Conservation (phyloP, 1,140 invertebrate species). For the Lepidotrigona ventralis region DNA sequence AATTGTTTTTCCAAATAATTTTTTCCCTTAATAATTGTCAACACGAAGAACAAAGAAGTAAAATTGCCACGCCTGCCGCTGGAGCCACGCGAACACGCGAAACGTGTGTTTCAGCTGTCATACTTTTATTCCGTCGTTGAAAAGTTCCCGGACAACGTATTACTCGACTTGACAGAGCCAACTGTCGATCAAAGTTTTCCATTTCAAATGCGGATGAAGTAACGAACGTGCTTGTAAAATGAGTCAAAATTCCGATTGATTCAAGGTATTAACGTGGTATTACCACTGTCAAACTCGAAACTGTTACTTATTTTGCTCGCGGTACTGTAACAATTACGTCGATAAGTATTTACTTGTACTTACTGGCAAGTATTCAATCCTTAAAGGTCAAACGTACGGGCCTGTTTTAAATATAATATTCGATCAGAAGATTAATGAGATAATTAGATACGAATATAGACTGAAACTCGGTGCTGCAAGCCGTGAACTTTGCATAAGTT, state of each 20-base stretch:
- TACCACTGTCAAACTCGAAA: too few species aligned
- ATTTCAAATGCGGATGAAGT: conserved; percentile 24
- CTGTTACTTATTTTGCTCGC: too few species aligned
- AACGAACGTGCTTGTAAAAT: conserved; percentile 18
- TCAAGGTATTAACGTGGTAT: neutral
- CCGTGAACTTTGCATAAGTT: too few species aligned
- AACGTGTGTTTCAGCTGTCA: neutral
- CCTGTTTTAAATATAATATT: neutral
- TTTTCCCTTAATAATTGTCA: neutral
- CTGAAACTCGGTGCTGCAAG: too few species aligned
- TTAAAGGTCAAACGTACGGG: neutral
- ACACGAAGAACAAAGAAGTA: neutral
- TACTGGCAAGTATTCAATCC: neutral
- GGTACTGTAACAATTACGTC: neutral
- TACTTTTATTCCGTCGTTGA: conserved; percentile 6
- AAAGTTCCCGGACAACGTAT: conserved; percentile 5
- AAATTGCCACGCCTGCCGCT: neutral
- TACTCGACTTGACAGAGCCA: conserved; percentile 17
- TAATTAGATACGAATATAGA: too few species aligned
- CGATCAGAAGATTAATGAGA: neutral
- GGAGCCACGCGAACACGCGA: neutral
- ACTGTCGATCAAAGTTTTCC: conserved; percentile 20
- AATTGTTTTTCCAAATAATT: neutral
- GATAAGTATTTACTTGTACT: neutral
- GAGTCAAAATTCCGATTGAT: conserved; percentile 6